These are phyloP conservation scores for Rhopalosiphum maidis DNA, from an alignment of 1,140 invertebrate species.

Conservation along the genomic window DNA sequence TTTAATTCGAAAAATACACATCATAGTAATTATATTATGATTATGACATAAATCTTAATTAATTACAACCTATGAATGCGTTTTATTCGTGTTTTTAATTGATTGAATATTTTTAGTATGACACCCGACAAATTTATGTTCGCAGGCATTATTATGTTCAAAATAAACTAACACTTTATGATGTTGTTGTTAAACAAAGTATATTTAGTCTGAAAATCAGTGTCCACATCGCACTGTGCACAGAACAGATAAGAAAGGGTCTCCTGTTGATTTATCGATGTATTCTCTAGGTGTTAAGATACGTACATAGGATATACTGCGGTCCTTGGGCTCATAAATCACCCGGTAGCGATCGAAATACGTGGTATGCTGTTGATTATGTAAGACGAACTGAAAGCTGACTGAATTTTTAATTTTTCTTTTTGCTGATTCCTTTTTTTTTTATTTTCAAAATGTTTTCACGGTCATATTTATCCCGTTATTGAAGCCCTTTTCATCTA, in stretches of 20 bases:
- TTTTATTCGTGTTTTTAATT: neutral
- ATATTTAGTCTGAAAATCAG: neutral
- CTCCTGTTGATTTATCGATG: conserved; percentile 6
- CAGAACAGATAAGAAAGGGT: conserved; percentile 13
- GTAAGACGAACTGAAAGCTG: neutral
- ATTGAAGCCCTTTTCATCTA: neutral
- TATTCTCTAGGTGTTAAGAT: neutral
- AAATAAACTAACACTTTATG: neutral
- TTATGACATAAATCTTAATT: neutral
- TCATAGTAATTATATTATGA: neutral
- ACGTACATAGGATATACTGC: neutral
- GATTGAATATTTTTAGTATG: neutral
- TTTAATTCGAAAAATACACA: neutral
- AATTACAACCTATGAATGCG: neutral
- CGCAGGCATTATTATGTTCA: neutral
- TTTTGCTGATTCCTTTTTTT: neutral
- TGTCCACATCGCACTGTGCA: neutral
- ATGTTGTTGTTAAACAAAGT: neutral
- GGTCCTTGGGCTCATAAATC: neutral
- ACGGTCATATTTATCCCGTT: neutral
- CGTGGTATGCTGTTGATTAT: neutral
- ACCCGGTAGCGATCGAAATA: neutral
- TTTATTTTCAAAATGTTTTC: neutral
- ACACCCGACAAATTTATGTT: neutral
- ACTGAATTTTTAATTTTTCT: neutral